Evolutionary conservation across 2,888 invertebrate genomes (phyloP), one percentile per base, ranked within the genome.

Genomic region (Dioctria rufipes): DNA sequence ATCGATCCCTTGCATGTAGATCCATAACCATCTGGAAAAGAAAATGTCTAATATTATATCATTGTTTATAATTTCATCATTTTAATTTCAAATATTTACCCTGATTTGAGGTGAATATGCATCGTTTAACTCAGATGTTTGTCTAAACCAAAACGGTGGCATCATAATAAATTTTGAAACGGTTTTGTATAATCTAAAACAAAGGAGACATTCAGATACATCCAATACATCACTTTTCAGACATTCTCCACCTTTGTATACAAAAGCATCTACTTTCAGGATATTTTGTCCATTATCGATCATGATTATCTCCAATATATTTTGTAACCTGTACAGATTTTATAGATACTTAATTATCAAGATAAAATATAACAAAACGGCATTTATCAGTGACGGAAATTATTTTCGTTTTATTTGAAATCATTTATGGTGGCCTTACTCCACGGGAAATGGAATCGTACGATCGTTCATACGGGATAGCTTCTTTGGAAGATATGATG

Each of bases 341-440:
- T 54, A 80, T 83, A 42, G 83, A 81, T 0, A 84, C 39, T 5
- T 82, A 81, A 11, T 86, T 86, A 81, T 84, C 82, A 0, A 88
- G 88, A 3, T 84, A 82, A 5, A 89, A 83, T 80, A 87, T 87
- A 80, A 92, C 91, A 89, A 86, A 95, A 92, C 95, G 93, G 91
- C 96, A 96, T 81, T 95, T 90, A 88, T 96, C 96, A 0, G 94
- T 90, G 0, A 93, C 92, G 88, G 95, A 96, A 81, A 96, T 88
- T 0, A 91, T 89, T 4, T 95, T 89, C 6, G 91, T 88, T 69
- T 92, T 91, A 0, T 91, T 89, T 0, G 89, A 84, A 80, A 87
- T 84, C 84, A 88, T 84, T 63, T 86, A 83, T 0, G 95, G 95
- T 39, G 95, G 95, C 92, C 95, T 96, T 39, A 95, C 89, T 88